A percentile compares a stretch with the other conserved stretches of the same genome.
phyloP scores from a whole-genome alignment of 64 coral and sea anemone species.

The Actinia equina region DNA sequence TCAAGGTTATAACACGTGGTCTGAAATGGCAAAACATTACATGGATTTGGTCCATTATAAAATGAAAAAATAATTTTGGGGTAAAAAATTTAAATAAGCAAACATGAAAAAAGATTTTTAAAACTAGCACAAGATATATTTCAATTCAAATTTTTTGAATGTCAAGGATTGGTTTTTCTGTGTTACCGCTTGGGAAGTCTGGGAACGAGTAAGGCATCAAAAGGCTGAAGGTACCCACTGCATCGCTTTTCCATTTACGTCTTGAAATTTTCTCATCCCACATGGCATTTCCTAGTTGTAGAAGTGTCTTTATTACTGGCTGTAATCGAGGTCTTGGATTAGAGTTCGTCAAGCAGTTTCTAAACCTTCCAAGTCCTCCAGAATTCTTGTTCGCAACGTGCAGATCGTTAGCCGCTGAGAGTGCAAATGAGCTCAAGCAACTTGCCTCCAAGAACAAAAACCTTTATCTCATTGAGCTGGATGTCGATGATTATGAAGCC shows the following conservation, averaged over 20 bases:
- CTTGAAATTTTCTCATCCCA: not conserved
- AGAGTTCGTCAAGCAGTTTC: constrained; percentile 54
- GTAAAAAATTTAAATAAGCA: too few species aligned
- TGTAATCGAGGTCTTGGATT: constrained; percentile 68
- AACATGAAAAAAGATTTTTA: too few species aligned
- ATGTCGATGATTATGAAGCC: constrained; percentile 25
- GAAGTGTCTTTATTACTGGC: constrained; percentile 55
- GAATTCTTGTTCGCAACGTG: constrained; percentile 58
- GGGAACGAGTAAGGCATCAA: too few species aligned
- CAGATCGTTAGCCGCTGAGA: constrained; percentile 14
- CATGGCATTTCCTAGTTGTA: constrained; percentile 24
- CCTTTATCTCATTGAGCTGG: constrained; percentile 44
- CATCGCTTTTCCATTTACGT: not conserved
- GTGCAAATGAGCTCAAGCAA: constrained; percentile 44
- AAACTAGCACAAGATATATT: too few species aligned
- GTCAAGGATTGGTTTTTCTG: too few species aligned
- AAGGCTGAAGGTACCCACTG: too few species aligned
- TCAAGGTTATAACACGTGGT: too few species aligned
- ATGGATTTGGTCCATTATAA: too few species aligned
- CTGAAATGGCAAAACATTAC: too few species aligned
- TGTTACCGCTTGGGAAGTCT: too few species aligned
- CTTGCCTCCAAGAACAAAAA: constrained; percentile 32
- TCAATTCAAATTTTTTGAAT: too few species aligned
- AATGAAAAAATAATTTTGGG: too few species aligned
- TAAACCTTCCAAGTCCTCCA: constrained; percentile 39